Evolutionary conservation across 2,797 vertebrate genomes (phyloP).

Genomic region (Anguilla obscura): DNA sequence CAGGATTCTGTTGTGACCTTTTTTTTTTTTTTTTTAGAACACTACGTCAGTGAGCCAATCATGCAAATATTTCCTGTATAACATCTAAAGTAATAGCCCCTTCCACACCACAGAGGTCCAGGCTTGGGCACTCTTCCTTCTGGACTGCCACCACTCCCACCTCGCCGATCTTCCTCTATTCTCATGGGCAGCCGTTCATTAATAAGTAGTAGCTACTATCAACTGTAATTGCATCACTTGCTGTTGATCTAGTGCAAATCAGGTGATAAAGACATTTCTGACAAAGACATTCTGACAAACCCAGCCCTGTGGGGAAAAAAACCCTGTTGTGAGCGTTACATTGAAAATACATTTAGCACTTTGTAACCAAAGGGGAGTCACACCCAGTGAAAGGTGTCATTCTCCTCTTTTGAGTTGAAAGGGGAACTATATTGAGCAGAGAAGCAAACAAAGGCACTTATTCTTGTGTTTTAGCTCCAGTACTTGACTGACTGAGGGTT

Average conservation of each 20-base stretch:
- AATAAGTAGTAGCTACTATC: too few species aligned
- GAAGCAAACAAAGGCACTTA: neutral
- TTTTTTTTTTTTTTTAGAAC: too few species aligned
- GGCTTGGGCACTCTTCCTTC: neutral
- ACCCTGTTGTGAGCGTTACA: neutral
- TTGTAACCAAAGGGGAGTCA: neutral
- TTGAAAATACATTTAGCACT: neutral
- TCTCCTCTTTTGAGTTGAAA: neutral
- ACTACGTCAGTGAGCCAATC: neutral
- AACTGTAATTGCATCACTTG: too few species aligned
- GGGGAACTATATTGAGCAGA: neutral
- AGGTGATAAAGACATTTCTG: too few species aligned
- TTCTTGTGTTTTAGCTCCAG: neutral
- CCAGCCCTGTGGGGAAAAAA: neutral
- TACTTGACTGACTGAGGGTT: neutral
- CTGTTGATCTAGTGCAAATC: too few species aligned
- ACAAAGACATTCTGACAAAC: neutral
- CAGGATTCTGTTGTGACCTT: neutral
- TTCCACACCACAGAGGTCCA: neutral
- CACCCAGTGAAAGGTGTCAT: neutral
- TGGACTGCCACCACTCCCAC: neutral
- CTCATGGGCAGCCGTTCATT: too few species aligned
- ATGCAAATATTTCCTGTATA: neutral
- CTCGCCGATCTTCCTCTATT: neutral
- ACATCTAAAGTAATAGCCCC: neutral